A percentile compares a stretch with the other conserved stretches of the same genome.
These are phyloP conservation scores for Candoia aspera DNA, from an alignment of 2,113 vertebrate species.

Conservation along the genomic window DNA sequence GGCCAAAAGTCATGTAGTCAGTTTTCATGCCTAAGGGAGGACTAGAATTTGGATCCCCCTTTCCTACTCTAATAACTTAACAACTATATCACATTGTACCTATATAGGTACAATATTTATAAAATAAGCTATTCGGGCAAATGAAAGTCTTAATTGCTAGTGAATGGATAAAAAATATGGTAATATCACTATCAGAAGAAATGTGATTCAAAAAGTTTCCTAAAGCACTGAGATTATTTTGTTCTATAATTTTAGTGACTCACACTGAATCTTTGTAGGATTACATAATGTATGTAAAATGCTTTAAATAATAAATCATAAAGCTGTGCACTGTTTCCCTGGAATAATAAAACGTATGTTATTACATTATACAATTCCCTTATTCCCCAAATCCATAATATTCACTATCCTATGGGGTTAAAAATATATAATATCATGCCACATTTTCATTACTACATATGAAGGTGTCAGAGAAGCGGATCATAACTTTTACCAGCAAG, in stretches of 20 bases:
- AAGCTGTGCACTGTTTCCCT: too few relatives aligned
- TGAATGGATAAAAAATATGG: constrained; percentile 26
- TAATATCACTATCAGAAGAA: neutral
- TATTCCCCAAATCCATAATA: neutral
- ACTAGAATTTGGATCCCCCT: neutral
- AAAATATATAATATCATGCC: neutral
- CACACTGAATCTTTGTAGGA: neutral
- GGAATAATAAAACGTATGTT: neutral
- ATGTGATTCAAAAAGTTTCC: neutral
- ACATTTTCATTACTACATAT: neutral
- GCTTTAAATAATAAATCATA: neutral
- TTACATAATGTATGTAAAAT: neutral
- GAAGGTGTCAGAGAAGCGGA: neutral
- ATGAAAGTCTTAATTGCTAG: neutral
- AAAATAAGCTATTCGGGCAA: constrained; percentile 21
- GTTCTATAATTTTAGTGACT: neutral
- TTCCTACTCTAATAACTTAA: neutral
- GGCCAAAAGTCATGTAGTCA: neutral
- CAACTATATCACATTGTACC: neutral
- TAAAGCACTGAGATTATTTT: neutral
- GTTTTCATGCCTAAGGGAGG: neutral
- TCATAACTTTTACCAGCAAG: neutral
- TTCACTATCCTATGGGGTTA: neutral
- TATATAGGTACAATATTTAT: neutral
- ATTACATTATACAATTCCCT: neutral